Base-by-base conservation (phyloP, 2,113 vertebrate genomes). In the Boleophthalmus pectinirostris region DNA sequence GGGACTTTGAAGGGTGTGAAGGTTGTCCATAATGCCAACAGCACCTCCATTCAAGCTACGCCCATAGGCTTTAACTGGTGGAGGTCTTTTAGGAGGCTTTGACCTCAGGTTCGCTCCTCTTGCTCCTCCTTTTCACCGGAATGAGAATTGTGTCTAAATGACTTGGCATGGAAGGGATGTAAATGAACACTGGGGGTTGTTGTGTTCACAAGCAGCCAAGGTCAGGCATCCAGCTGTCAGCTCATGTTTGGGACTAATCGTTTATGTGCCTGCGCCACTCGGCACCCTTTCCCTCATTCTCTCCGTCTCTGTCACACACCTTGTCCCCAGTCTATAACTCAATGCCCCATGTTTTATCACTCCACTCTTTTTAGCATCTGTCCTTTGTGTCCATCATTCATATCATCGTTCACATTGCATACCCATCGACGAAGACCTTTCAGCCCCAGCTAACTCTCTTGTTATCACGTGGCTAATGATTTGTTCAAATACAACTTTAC, bases 71-170 rank as follows among this genome's bases (percentile, higher is more conserved):
- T 88, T 86, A 65, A 81, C 75, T 86, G 46, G 66, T 68, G 69
- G 78, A 86, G 88, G 88, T 91, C 90, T 90, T 90, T 80, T 72
- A 77, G 82, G 72, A 69, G 66, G 74, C 51, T 47, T 71, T 79
- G 78, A 83, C 81, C 83, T 82, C 38, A 71, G 66, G 71, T 81
- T 79, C 70, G 80, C 76, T 81, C 71, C 73, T 78, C 68, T 68
- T 79, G 80, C 70, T 87, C 77, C 81, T 87, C 74, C 78, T 79
- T 87, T 83, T 80, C 72, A 67, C 76, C 82, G 72, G 87, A 92
- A 92, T 91, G 90, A 87, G 89, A 91, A 92, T 93, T 87, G 90
- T 87, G 88, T 90, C 89, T 92, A 93, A 93, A 93, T 93, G 89
- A 92, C 91, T 92, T 93, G 91, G 91, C 90, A 91, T 88, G 84